Percentiles rank a stretch among this genome's conserved stretches.
Conservation (phyloP, 2,888 invertebrate species). For the Drosophila gaucha region DNA sequence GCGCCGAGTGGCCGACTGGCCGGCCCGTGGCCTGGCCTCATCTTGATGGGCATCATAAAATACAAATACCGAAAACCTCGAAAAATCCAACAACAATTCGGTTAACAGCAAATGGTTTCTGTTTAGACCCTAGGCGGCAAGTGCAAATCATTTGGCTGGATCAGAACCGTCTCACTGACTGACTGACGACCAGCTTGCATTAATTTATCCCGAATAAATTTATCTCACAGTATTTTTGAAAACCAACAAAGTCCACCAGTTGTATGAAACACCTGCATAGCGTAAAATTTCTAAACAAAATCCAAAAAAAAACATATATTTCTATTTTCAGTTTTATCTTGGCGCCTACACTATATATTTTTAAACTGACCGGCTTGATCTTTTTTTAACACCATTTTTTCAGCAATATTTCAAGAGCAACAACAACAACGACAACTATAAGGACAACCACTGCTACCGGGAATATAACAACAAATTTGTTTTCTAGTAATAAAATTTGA, state of each 20-base stretch:
- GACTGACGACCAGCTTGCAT: constrained; percentile 50
- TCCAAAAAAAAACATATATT: constrained; percentile 3
- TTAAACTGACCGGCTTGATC: constrained; percentile 69
- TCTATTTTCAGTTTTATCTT: constrained; percentile 49
- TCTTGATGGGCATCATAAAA: constrained; percentile 66
- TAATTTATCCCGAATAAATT: constrained; percentile 38
- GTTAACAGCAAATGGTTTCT: constrained; percentile 63
- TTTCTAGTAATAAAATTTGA: constrained; percentile 42
- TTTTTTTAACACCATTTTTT: constrained; percentile 63
- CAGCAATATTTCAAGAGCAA: constrained; percentile 66
- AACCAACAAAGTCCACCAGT: constrained; percentile 42
- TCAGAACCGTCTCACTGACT: constrained; percentile 48
- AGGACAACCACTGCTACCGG: constrained; percentile 18
- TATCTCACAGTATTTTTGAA: constrained; percentile 29
- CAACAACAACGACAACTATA: constrained; percentile 25
- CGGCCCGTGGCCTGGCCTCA: constrained; percentile 24
- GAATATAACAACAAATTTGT: constrained; percentile 19
- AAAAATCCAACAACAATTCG: constrained; percentile 27
- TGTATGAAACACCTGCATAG: constrained; percentile 68
- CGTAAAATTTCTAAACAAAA: constrained; percentile 57
- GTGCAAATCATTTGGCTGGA: constrained; percentile 64
- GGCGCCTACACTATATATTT: constrained; percentile 57
- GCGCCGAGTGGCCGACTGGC: constrained; percentile 4
- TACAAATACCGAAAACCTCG: constrained; percentile 31
- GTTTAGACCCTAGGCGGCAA: constrained; percentile 64